Evolutionary conservation across 64 coral and sea anemone genomes (phyloP).

Genomic region (Acropora yongei): DNA sequence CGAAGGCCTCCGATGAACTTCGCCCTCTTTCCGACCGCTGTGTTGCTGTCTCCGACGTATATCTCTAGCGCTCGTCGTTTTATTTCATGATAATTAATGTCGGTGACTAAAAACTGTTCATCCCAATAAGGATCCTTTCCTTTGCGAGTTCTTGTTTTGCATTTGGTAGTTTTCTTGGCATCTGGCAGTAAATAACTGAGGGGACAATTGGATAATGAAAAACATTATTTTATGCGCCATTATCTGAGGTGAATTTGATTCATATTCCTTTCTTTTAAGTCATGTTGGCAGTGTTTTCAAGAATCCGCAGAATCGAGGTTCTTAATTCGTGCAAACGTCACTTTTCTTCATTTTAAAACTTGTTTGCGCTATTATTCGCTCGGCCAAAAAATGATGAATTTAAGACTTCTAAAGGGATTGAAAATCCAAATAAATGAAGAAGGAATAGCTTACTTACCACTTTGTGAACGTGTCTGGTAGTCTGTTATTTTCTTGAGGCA

Average conservation of each 20-base stretch:
- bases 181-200: slow-evolving; percentile 79
- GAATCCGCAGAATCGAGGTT: no score
- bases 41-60: slow-evolving; percentile 63
- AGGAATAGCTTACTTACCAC: slow-evolving; percentile 62
- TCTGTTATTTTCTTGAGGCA: slow-evolving; percentile 49
- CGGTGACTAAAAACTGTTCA: slow-evolving; percentile 82
- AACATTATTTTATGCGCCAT: neutral
- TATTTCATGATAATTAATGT: slow-evolving; percentile 67
- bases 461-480: slow-evolving; percentile 72
- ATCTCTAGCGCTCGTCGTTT: slow-evolving; percentile 78
- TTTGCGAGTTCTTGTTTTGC: slow-evolving; percentile 77
- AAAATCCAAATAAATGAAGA: neutral
- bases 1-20: slow-evolving; percentile 79
- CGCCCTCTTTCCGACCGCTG: slow-evolving; percentile 42
- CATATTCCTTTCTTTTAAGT: no score
- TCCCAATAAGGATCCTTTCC: slow-evolving; percentile 83
- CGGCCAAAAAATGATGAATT: no score
- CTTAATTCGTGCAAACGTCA: no score
- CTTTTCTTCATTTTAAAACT: no score
- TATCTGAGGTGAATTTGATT: no score
- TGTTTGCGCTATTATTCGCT: no score
- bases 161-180: slow-evolving; percentile 80
- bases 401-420: neutral
- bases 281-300: no score
- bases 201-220: neutral